Base-by-base conservation (phyloP, 2,888 invertebrate species). In the Nezara viridula region DNA sequence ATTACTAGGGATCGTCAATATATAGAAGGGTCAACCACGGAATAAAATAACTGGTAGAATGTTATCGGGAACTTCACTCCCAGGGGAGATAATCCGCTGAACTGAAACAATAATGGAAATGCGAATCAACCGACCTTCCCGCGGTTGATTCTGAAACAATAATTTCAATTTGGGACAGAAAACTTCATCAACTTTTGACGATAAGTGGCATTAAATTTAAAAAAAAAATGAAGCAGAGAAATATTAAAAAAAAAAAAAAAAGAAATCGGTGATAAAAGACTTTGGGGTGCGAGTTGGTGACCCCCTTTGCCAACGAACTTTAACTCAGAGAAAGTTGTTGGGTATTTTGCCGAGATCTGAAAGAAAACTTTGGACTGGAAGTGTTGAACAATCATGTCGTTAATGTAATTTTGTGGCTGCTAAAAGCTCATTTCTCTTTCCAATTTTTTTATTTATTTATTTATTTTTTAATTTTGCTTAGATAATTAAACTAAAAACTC, bases 91-190 rank as follows among this genome's bases (percentile, higher is more conserved):
- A 27, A 60, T 60, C 27, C 60, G 60, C 27, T 60, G 60, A 60
- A 60, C 32, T 4, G 60, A 27, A 27, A 66, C 66, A 66, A 66
- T 66, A 66, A 66, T 66, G 66, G 32, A 66, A 66, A 66, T 66
- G 5, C 66, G 4, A 66, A 66, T 32, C 66, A 32, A 66, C 3
- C 66, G 32, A 32, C 12, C 14, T 7, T 32, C 16, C 9, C 32
- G n/a, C 27, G 32, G 27, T 32, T 66, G 16, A 32, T 66, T 16
- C n/a, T 16, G 14, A 55, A 44, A 55, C n/a, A 55, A 55, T 55
- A 55, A 55, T 24, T 55, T 55, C 24, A 19, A 55, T 32, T 32
- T 32, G 4, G 9, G n/a, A 60, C 55, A 27, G 55, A 60, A 66
- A 66, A 60, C n/a, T 27, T 60, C 7, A 27, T 21, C 60, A n/a